Percentiles rank a stretch among this genome's conserved stretches.
These are phyloP conservation scores for Hemibagrus guttatus DNA, from an alignment of 2,797 vertebrate genomes.

Conservation along the genomic window DNA sequence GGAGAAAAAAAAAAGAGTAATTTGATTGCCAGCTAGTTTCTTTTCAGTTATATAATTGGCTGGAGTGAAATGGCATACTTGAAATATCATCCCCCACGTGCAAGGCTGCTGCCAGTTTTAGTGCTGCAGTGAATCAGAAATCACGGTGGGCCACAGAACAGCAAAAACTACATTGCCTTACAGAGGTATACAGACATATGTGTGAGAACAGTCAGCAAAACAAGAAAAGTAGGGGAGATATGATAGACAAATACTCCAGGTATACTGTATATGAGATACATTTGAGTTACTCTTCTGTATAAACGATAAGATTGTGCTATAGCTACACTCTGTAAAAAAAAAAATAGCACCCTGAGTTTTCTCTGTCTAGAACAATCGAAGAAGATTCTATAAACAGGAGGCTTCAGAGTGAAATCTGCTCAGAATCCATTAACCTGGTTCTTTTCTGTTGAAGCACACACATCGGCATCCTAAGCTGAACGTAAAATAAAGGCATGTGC, in stretches of 20 bases:
- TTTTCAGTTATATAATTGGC: slow-evolving; percentile 30
- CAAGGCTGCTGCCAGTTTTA: slow-evolving; percentile 42
- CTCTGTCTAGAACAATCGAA: background rate
- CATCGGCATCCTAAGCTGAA: background rate
- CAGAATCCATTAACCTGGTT: background rate
- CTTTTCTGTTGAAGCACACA: background rate
- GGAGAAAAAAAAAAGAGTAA: slow-evolving; percentile 8
- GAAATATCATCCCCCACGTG: slow-evolving; percentile 41
- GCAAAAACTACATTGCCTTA: slow-evolving; percentile 39
- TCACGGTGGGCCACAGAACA: slow-evolving; percentile 31
- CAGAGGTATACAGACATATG: slow-evolving; percentile 38
- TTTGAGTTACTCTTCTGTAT: background rate
- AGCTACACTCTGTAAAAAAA: background rate
- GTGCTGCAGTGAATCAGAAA: slow-evolving; percentile 46
- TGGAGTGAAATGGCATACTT: slow-evolving; percentile 32
- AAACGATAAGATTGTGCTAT: background rate
- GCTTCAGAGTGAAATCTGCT: background rate
- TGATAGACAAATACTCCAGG: background rate
- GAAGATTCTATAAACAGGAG: background rate
- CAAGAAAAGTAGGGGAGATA: background rate
- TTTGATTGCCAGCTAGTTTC: slow-evolving; percentile 13
- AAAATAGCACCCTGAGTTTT: background rate
- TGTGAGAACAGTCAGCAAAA: slow-evolving; percentile 39
- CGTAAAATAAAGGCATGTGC: background rate
- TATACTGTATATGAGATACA: background rate